A percentile compares a stretch with the other conserved stretches of the same genome.
Conservation (phyloP, 1,140 invertebrate genomes). For the Scaptomyza pallida region DNA sequence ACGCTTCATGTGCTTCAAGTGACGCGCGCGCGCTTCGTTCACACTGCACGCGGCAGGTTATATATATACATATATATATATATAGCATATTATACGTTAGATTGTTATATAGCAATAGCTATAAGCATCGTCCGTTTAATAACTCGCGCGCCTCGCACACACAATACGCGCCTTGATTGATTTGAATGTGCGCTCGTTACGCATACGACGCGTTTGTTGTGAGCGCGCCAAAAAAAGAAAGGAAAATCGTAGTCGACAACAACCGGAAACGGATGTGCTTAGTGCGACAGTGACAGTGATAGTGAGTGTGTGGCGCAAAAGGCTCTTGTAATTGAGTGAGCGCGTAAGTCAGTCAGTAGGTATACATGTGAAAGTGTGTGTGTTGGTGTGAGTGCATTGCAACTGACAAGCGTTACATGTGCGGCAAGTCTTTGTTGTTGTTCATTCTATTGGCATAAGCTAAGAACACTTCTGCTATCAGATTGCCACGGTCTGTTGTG, state of each 20-base stretch:
- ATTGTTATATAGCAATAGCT: slow-evolving; percentile 1
- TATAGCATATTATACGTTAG: slow-evolving; percentile 3
- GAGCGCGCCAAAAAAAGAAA: slow-evolving; percentile 65
- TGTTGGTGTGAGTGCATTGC: background rate
- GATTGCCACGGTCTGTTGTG: background rate
- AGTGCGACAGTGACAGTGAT: slow-evolving; percentile 30
- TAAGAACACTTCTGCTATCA: background rate
- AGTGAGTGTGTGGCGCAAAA: background rate
- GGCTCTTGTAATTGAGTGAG: slow-evolving; percentile 34
- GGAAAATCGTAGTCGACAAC: slow-evolving; percentile 34
- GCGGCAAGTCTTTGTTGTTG: background rate
- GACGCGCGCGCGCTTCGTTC: slow-evolving; percentile 62
- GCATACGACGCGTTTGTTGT: slow-evolving; percentile 62
- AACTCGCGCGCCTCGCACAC: slow-evolving; percentile 27
- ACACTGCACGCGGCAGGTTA: slow-evolving; percentile 10
- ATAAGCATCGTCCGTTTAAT: slow-evolving; percentile 25
- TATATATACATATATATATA: slow-evolving; percentile 9
- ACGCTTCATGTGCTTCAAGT: slow-evolving; percentile 74
- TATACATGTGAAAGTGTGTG: background rate
- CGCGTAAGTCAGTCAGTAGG: slow-evolving; percentile 19
- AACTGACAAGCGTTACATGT: slow-evolving; percentile 40
- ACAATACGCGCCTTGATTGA: slow-evolving; percentile 72
- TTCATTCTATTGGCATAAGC: background rate
- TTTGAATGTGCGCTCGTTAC: slow-evolving; percentile 76
- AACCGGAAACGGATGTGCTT: slow-evolving; percentile 76